Percentiles rank a stretch among this genome's conserved stretches.
Evolutionary conservation across 2,888 invertebrate species (phyloP).

Genomic region (Tiphia femorata): DNA sequence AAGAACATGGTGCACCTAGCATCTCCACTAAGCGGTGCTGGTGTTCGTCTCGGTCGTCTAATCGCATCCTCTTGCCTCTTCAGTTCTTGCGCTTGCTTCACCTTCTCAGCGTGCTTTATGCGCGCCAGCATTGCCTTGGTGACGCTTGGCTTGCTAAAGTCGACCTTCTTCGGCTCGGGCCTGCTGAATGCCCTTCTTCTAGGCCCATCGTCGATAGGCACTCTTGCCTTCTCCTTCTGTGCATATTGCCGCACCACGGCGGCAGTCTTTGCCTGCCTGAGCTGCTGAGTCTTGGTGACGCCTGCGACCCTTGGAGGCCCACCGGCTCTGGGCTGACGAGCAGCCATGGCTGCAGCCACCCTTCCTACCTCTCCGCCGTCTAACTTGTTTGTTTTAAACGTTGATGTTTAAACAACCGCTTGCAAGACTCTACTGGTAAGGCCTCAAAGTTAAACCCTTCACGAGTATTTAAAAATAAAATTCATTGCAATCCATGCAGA

Average conservation of each 20-base stretch:
- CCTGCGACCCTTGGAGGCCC: too few relatives aligned
- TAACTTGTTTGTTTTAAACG: too few relatives aligned
- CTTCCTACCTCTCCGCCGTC: too few relatives aligned
- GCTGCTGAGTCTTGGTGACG: slow-evolving; percentile 47
- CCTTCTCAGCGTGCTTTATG: slow-evolving; percentile 48
- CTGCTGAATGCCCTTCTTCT: neutral
- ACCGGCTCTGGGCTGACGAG: too few relatives aligned
- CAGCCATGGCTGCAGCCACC: too few relatives aligned
- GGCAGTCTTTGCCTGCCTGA: slow-evolving; percentile 47
- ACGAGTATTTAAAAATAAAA: too few relatives aligned
- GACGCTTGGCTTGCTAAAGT: slow-evolving; percentile 49
- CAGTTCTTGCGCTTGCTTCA: slow-evolving; percentile 36
- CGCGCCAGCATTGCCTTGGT: slow-evolving; percentile 59
- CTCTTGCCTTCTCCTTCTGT: slow-evolving; percentile 13
- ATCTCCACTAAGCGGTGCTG: slow-evolving; percentile 49
- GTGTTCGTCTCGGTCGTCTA: slow-evolving; percentile 35
- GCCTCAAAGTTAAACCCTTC: too few relatives aligned
- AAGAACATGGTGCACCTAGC: slow-evolving; percentile 29
- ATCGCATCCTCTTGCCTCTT: slow-evolving; percentile 17
- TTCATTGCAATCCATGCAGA: too few relatives aligned
- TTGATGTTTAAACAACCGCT: too few relatives aligned
- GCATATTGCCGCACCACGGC: slow-evolving; percentile 34
- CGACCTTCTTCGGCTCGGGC: slow-evolving; percentile 48
- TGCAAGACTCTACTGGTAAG: too few relatives aligned
- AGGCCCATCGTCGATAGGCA: slow-evolving; percentile 26